Conservation (phyloP, 1,140 invertebrate genomes). For the Aethina tumida region DNA sequence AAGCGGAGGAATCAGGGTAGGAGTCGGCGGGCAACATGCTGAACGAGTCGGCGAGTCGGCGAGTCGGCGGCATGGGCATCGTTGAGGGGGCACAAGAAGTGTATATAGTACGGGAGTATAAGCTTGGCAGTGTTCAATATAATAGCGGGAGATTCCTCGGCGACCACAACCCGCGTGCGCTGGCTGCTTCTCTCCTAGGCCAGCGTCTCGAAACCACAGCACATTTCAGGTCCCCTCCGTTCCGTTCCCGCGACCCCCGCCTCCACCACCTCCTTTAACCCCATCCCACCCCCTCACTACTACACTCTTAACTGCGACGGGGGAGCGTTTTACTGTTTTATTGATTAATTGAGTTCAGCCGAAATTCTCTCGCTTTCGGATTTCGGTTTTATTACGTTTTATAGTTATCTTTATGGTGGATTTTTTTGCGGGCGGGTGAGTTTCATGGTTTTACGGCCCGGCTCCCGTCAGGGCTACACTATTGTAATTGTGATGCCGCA, state of each 20-base stretch:
- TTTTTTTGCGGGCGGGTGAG: slow-evolving; percentile 18
- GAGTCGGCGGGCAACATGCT: slow-evolving; percentile 10
- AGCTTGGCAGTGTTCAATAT: slow-evolving; percentile 35
- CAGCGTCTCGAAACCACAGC: slow-evolving; percentile 37
- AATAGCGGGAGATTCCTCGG: slow-evolving; percentile 36
- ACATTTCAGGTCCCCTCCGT: no score
- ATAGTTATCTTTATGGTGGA: slow-evolving; percentile 32
- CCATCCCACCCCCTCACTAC: slow-evolving; percentile 23
- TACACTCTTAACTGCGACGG: slow-evolving; percentile 34
- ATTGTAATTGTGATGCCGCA: slow-evolving; percentile 22
- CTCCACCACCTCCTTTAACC: slow-evolving; percentile 20
- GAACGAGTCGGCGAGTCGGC: not conserved
- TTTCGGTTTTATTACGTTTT: slow-evolving; percentile 36
- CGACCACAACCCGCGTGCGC: slow-evolving; percentile 35
- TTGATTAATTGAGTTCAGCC: slow-evolving; percentile 38
- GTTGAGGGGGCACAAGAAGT: not conserved
- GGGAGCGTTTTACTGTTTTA: slow-evolving; percentile 38
- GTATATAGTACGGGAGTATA: no score
- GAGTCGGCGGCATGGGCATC: not conserved
- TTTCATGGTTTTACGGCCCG: slow-evolving; percentile 15
- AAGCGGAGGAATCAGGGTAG: no score
- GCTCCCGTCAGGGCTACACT: slow-evolving; percentile 10
- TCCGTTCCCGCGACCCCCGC: slow-evolving; percentile 33
- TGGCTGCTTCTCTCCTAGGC: slow-evolving; percentile 31
- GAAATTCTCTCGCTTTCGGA: slow-evolving; percentile 35